Evolutionary conservation across 2,113 vertebrate genomes (phyloP).

Genomic region (Tretioscincus oriximinensis): DNA sequence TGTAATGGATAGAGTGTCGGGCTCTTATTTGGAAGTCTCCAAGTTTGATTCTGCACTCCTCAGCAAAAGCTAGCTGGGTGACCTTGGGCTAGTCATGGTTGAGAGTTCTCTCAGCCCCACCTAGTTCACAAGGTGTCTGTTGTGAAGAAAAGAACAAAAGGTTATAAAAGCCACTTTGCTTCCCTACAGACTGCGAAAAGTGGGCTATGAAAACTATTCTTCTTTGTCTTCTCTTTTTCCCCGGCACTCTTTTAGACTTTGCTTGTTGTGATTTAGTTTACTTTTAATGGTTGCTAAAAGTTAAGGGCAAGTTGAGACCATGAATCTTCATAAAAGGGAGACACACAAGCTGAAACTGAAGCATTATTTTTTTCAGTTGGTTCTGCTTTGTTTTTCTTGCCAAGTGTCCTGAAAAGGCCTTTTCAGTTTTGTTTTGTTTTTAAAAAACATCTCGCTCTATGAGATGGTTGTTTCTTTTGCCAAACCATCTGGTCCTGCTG

Average conservation of each 20-base stretch:
- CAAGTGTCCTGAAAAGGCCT: conserved; percentile 64
- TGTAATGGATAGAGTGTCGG: too few relatives aligned
- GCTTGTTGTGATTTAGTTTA: not conserved
- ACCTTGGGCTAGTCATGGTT: too few relatives aligned
- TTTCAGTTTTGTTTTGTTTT: conserved; percentile 27
- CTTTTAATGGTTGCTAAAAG: not conserved
- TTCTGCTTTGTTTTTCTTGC: conserved; percentile 44
- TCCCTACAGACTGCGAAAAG: too few relatives aligned
- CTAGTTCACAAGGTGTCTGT: too few relatives aligned
- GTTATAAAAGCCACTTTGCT: too few relatives aligned
- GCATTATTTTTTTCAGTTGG: not conserved
- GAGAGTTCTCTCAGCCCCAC: too few relatives aligned
- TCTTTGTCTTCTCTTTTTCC: not conserved
- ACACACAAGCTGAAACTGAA: not conserved
- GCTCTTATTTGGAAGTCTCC: too few relatives aligned
- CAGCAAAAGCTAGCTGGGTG: too few relatives aligned
- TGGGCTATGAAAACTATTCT: too few relatives aligned
- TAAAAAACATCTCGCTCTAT: conserved; percentile 13
- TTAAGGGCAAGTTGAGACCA: not conserved
- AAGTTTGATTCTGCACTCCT: too few relatives aligned
- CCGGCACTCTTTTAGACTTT: not conserved
- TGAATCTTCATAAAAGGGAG: not conserved
- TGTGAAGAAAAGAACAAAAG: too few relatives aligned
- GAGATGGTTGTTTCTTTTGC: conserved; percentile 55
- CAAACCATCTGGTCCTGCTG: conserved; percentile 59